Percentiles rank a stretch among this genome's conserved stretches.
These are phyloP conservation scores for Nesidiocoris tenuis DNA, from an alignment of 2,888 invertebrate species.

Conservation along the genomic window DNA sequence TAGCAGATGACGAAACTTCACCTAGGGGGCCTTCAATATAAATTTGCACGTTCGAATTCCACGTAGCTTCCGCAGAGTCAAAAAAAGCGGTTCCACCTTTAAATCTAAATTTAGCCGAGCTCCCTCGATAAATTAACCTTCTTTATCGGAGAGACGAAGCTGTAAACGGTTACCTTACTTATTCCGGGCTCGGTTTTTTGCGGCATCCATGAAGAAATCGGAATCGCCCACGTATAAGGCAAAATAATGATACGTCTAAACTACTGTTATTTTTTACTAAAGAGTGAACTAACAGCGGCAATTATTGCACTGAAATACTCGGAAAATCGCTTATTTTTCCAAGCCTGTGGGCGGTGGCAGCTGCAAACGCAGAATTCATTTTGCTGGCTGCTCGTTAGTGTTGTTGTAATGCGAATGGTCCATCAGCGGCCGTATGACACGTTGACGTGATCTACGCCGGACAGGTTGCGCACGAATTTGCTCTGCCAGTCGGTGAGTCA, in stretches of 20 bases:
- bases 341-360: no score
- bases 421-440: not conserved
- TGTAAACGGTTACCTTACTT: no score
- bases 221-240: no score
- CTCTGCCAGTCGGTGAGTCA: not conserved
- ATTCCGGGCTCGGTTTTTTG: no score
- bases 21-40: slow-evolving; percentile 14
- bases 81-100: not conserved
- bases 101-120: slow-evolving; percentile 25
- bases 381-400: not conserved
- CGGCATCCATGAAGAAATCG: no score
- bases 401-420: not conserved
- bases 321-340: no score
- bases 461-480: not conserved
- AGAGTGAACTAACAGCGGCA: no score
- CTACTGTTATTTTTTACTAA: no score
- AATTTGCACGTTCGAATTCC: slow-evolving; percentile 3
- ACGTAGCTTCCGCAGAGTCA: not conserved
- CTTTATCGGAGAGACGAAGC: not conserved
- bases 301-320: no score
- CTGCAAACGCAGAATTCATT: no score
- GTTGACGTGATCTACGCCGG: not conserved
- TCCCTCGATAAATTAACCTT: slow-evolving; percentile 13
- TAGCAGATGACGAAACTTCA: not conserved
- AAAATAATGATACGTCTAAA: no score